These are phyloP conservation scores for Cynaeus angustus DNA, from an alignment of 2,888 invertebrate species.

Conservation along the genomic window DNA sequence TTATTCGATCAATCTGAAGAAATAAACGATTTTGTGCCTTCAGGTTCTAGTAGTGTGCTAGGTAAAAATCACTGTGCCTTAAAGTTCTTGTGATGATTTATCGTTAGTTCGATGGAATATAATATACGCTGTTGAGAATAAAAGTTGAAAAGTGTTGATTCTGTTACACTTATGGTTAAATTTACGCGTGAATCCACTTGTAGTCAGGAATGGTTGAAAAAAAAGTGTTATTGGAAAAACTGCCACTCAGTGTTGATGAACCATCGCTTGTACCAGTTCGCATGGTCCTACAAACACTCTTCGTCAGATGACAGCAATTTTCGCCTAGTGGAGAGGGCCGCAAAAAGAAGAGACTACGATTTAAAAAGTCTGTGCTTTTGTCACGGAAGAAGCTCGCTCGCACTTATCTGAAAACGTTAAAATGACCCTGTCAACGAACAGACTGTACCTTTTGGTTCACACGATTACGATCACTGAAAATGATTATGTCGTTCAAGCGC, in stretches of 20 bases:
- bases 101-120: slow-evolving; percentile 57
- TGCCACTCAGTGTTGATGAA: slow-evolving; percentile 60
- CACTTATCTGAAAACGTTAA: slow-evolving; percentile 61
- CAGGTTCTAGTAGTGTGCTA: too few species aligned
- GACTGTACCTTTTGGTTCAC: slow-evolving; percentile 69
- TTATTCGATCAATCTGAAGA: slow-evolving; percentile 10
- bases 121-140: slow-evolving; percentile 55
- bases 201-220: slow-evolving; percentile 63
- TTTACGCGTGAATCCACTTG: slow-evolving; percentile 25
- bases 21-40: slow-evolving; percentile 1
- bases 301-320: slow-evolving; percentile 71
- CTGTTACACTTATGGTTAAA: slow-evolving; percentile 41
- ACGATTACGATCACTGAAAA: slow-evolving; percentile 71
- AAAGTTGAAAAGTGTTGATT: slow-evolving; percentile 38
- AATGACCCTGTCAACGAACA: slow-evolving; percentile 45
- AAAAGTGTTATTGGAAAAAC: slow-evolving; percentile 51
- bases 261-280: slow-evolving; percentile 55
- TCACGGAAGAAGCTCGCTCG: slow-evolving; percentile 67
- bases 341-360: slow-evolving; percentile 66
- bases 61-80: slow-evolving; percentile 1
- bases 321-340: slow-evolving; percentile 63
- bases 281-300: slow-evolving; percentile 59
- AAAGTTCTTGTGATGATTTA: slow-evolving; percentile 54
- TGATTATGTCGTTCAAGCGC: slow-evolving; percentile 70
- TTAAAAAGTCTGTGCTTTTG: slow-evolving; percentile 63